Base-by-base conservation (phyloP, 2,797 vertebrate genomes). In the Hypotaenidia okinawae region DNA sequence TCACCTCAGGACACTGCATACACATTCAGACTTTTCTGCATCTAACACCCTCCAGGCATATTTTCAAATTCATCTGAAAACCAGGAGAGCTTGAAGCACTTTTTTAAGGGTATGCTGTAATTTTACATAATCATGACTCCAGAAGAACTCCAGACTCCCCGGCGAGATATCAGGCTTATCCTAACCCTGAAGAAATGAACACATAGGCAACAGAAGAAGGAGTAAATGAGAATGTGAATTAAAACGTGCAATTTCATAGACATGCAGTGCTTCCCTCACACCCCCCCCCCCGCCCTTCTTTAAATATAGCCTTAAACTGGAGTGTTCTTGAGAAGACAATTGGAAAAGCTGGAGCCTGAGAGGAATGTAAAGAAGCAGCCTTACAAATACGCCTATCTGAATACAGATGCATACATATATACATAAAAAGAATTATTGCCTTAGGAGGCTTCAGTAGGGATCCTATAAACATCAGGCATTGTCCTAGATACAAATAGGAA, bases 51-150 rank as follows among this genome's bases (percentile, higher is more conserved):
- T 61, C 28, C 52, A 90, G 61, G 41, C 58, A 41, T 51, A 45
- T 61, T 82, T 92, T 89, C 66, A 84, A 88, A 90, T 81, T 93
- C 16, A 68, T 68, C 77, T 75, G 63, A 84, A 86, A 82, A 57
- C 8, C 32, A 76, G n/a, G 41, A 88, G 28, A 33, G 13, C 45
- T 87, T 66, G 58, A 89, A 92, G 55, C n/a, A 52, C 74, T 61
- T 81, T 86, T 78, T 73, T 9, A 76, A 78, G 45, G 27, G 17
- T 16, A 61, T 81, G 70, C 37, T 84, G 37, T 76, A 75, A 68
- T 95, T 96, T 81, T 93, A 67, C 22, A 27, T 90, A 94, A 94
- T 52, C 51, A 6, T 41, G 54, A 80, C 69, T 95, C 76, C 93
- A 85, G 68, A 95, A 94, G 49, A 95, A 92, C 77, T 82, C 70